Evolutionary conservation across 2,797 vertebrate genomes (phyloP), one percentile per base, ranked within the genome.

Genomic region (Orientallactaga sibirica): DNA sequence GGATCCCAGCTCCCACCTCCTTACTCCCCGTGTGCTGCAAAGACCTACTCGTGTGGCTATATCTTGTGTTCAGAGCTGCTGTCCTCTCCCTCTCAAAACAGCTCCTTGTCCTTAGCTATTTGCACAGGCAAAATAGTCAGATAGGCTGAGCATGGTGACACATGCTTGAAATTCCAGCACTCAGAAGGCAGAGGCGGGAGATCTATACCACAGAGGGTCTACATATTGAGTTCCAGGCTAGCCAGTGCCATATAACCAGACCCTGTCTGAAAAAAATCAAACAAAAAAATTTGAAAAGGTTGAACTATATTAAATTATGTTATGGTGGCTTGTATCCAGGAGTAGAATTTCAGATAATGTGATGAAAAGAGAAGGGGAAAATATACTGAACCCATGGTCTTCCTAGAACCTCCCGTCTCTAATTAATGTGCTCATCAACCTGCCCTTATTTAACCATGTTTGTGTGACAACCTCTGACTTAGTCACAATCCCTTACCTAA

Each of bases 1-100:
- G 64, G 33, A 29, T 8, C 25, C 11, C 7, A 0, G 15, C 6
- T 43, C 33, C 58, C 27, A 25, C 4, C 0, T 4, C 3, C 0
- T 9, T 10, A 2, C 10, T 29, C 25, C 1, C 62, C 25, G 6
- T 27, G 18, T 20, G 4, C 7, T 25, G 5, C 18, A 18, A 27
- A 58, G 27, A 16, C 33, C 22, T 16, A 20, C 37, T 16, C 64
- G 41, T 27, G 68, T 41, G 15, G 3, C 33, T 76, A 43, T 5
- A 22, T 55, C n/a, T 68, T 5, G 27, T 15, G 29, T 62, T 79
- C 70, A 67, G 62, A 86, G 43, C 25, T 27, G 27, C 66, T 58
- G 19, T 77, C 12, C 78, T 43, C 41, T 41, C 18, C 11, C 19
- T 18, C 20, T 25, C 71, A 7, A 33, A 37, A 62, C 1, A 2